Evolutionary conservation across 2,797 vertebrate species (phyloP).

Genomic region (Sus cebifrons): DNA sequence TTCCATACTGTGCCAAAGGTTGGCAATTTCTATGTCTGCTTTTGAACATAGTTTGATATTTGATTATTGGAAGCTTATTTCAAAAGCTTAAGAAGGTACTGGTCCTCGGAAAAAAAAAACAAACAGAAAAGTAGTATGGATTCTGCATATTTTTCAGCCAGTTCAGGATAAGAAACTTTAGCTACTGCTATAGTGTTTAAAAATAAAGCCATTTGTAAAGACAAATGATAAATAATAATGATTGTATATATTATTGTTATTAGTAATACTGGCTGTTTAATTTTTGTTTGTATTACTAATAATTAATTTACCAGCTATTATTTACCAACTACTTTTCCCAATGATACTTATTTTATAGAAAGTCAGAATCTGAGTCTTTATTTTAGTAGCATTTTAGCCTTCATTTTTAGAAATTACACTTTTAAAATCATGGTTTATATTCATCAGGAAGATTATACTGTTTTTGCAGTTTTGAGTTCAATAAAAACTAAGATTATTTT

Average conservation of each 20-base stretch:
- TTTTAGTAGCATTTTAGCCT: neutral
- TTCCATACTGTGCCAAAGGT: slow-evolving; percentile 87
- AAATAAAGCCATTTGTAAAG: neutral
- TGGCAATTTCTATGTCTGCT: slow-evolving; percentile 88
- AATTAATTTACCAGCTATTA: neutral
- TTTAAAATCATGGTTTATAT: neutral
- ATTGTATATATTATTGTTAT: neutral
- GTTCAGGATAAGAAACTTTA: neutral
- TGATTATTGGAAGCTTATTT: slow-evolving; percentile 84
- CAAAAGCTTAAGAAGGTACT: slow-evolving; percentile 54
- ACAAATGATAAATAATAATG: neutral
- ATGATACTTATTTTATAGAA: neutral
- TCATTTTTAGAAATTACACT: slow-evolving; percentile 9
- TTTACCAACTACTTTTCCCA: neutral
- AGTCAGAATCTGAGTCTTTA: neutral
- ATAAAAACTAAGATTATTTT: slow-evolving; percentile 13
- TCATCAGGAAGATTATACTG: neutral
- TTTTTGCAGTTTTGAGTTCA: neutral
- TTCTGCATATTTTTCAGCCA: neutral
- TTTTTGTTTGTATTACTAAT: neutral
- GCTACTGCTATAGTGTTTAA: neutral
- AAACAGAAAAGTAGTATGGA: slow-evolving; percentile 66
- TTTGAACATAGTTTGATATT: slow-evolving; percentile 84
- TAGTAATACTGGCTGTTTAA: neutral
- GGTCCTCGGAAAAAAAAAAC: slow-evolving; percentile 83